phyloP scores from a whole-genome alignment of 2,888 invertebrate species.

The Cephus spinipes region DNA sequence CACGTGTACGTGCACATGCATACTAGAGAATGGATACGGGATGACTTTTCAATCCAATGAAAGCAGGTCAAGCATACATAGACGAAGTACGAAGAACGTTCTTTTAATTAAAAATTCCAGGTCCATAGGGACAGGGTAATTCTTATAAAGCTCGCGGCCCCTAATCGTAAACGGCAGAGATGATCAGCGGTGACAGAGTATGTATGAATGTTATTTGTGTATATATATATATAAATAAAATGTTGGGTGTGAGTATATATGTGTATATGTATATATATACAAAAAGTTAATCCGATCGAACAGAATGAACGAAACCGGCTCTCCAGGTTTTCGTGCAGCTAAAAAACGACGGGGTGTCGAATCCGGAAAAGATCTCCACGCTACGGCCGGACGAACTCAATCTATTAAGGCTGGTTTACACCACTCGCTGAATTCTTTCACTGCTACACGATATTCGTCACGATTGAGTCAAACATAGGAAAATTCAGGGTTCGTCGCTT shows the following conservation, averaged over 20 bases:
- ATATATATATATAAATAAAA: no score
- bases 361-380: conserved; percentile 13
- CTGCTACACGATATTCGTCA: neutral
- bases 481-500: neutral
- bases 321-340: conserved; percentile 15
- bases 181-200: neutral
- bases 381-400: conserved; percentile 18
- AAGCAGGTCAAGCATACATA: neutral
- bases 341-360: conserved; percentile 10
- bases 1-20: neutral
- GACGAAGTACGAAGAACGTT: neutral
- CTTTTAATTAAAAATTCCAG: neutral
- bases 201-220: no score
- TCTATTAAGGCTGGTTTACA: conserved; percentile 3
- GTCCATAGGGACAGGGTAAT: neutral
- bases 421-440: neutral
- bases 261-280: neutral
- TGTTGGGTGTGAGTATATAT: no score
- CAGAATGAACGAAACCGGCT: conserved; percentile 26
- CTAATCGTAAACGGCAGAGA: neutral
- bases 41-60: neutral
- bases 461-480: neutral
- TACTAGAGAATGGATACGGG: neutral
- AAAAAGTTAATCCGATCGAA: conserved; percentile 25
- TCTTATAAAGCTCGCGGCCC: neutral